phyloP scores from a whole-genome alignment of 2,113 vertebrate genomes.

The Megaceryle maxima region DNA sequence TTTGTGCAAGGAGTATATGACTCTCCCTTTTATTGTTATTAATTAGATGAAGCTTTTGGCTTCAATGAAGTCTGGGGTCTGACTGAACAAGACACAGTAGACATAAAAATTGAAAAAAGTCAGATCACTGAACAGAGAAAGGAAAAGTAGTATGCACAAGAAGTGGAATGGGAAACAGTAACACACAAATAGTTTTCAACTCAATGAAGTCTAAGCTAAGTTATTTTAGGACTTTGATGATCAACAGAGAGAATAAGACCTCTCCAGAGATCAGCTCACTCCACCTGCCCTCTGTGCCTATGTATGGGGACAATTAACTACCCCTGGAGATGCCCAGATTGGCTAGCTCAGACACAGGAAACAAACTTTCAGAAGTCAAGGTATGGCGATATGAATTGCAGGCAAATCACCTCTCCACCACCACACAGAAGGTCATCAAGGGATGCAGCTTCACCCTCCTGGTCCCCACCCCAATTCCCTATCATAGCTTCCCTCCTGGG shows the following conservation, averaged over 20 bases:
- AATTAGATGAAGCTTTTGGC: not conserved
- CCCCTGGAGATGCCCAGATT: accelerated
- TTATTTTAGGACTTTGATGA: not conserved
- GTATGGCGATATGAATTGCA: accelerated
- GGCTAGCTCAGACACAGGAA: not conserved
- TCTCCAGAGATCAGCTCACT: not conserved
- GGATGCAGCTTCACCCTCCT: not conserved
- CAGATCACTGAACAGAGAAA: not conserved
- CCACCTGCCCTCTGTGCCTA: not conserved
- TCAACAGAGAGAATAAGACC: not conserved
- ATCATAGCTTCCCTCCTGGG: not conserved
- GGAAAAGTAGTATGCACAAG: not conserved
- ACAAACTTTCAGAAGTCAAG: not conserved
- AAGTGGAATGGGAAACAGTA: not conserved
- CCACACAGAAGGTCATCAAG: not conserved
- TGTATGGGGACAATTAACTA: not conserved
- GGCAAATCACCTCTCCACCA: not conserved
- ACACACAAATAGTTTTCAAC: not conserved
- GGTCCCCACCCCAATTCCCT: accelerated
- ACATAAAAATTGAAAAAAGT: not conserved
- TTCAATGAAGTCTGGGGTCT: not conserved
- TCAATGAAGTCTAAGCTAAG: not conserved
- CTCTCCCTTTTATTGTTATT: not conserved
- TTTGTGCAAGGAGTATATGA: not conserved
- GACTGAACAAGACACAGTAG: not conserved